phyloP scores from a whole-genome alignment of 2,797 vertebrate species.

The Nannoperca obscura region DNA sequence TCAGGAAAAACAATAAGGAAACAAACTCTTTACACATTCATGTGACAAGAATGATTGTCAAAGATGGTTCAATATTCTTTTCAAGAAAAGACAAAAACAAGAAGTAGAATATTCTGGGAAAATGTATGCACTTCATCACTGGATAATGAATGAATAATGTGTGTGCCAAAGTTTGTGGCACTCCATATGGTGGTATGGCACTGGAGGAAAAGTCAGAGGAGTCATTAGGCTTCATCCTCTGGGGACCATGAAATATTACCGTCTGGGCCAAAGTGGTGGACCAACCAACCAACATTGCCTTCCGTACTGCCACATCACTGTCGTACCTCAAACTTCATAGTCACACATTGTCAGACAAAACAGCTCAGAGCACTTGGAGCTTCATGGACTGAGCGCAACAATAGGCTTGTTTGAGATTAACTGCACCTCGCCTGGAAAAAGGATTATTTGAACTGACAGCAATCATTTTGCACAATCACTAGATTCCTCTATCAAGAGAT shows the following conservation, averaged over 20 bases:
- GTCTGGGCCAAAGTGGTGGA: too few species aligned
- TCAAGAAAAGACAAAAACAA: neutral
- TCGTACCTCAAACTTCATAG: neutral
- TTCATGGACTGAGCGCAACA: neutral
- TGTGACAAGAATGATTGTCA: neutral
- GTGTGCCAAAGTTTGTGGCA: neutral
- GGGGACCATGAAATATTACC: neutral
- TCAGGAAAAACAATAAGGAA: neutral
- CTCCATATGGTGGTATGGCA: neutral
- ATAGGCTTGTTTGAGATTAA: neutral
- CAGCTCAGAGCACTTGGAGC: neutral
- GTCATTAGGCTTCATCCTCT: neutral
- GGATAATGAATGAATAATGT: too few species aligned
- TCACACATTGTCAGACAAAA: neutral
- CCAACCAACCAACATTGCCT: too few species aligned
- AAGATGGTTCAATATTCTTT: neutral
- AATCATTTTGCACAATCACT: neutral
- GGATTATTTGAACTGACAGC: too few species aligned
- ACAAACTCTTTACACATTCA: neutral
- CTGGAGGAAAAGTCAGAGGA: neutral
- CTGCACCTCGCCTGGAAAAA: too few species aligned
- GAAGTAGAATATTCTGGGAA: neutral
- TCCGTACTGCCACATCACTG: neutral
- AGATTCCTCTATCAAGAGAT: neutral
- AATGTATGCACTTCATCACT: neutral